phyloP scores from a whole-genome alignment of 2,888 invertebrate genomes.

The Octodonta nipae region DNA sequence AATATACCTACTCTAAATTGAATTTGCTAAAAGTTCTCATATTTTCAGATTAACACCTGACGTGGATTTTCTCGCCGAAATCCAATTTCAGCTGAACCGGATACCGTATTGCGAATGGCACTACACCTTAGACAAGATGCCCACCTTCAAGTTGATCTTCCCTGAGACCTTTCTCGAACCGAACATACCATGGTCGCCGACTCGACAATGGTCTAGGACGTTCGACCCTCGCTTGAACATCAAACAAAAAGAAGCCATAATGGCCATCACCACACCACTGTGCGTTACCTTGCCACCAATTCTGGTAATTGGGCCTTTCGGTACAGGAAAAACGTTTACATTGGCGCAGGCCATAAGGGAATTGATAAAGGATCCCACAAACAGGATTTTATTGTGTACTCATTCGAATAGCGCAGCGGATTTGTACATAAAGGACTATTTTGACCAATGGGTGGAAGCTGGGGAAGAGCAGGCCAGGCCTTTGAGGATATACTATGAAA shows the following conservation, averaged over 20 bases:
- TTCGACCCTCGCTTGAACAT: constrained; percentile 54
- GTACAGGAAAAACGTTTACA: constrained; percentile 79
- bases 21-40: too few relatives aligned
- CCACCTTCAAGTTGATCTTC: constrained; percentile 50
- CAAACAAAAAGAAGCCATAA: constrained; percentile 66
- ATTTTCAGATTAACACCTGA: constrained; percentile 38
- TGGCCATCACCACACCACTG: constrained; percentile 57
- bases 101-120: constrained; percentile 76
- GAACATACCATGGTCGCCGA: constrained; percentile 55
- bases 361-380: constrained; percentile 46
- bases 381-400: constrained; percentile 67
- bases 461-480: constrained; percentile 55
- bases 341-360: constrained; percentile 60
- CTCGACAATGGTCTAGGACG: constrained; percentile 52
- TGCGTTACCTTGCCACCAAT: constrained; percentile 54
- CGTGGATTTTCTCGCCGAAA: constrained; percentile 51
- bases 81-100: constrained; percentile 70
- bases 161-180: constrained; percentile 51
- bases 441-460: constrained; percentile 59
- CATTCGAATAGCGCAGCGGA: constrained; percentile 81
- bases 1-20: too few relatives aligned
- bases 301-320: constrained; percentile 62
- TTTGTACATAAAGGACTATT: constrained; percentile 70
- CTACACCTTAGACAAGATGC: constrained; percentile 62
- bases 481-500: constrained; percentile 65